Conservation (phyloP, 2,113 vertebrate genomes). For the Gallinago media region DNA sequence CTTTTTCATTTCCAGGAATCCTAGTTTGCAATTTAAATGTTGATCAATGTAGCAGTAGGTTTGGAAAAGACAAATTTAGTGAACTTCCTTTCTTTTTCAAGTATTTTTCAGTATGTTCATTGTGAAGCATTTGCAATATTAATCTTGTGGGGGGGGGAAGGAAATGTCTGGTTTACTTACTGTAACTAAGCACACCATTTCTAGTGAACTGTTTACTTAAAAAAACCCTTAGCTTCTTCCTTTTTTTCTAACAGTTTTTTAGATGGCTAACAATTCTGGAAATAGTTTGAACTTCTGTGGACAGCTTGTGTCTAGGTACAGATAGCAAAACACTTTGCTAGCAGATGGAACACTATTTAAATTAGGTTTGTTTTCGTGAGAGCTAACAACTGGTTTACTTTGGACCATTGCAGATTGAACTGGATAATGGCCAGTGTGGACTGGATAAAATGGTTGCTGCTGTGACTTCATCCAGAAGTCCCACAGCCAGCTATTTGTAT, state of each 20-base stretch:
- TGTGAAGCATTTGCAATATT: slow-evolving; percentile 33
- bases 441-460: slow-evolving; percentile 18
- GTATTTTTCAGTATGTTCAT: not conserved
- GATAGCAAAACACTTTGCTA: not conserved
- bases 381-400: not conserved
- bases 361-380: not conserved
- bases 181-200: not conserved
- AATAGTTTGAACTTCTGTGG: not conserved
- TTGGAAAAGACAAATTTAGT: not conserved
- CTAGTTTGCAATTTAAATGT: not conserved
- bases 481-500: not conserved
- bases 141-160: not conserved
- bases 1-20: not conserved
- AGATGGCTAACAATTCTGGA: not conserved
- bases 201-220: not conserved
- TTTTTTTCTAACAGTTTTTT: not conserved
- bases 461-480: not conserved
- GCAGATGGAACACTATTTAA: not conserved
- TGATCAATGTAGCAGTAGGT: not conserved
- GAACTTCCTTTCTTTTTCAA: slow-evolving; percentile 1
- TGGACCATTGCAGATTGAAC: not conserved
- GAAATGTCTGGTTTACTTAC: slow-evolving; percentile 23
- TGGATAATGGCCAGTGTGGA: not conserved
- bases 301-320: not conserved
- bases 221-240: not conserved